Evolutionary conservation across 2,888 invertebrate species (phyloP), one percentile per base, ranked within the genome.

Genomic region (Leptinotarsa peninsularis): DNA sequence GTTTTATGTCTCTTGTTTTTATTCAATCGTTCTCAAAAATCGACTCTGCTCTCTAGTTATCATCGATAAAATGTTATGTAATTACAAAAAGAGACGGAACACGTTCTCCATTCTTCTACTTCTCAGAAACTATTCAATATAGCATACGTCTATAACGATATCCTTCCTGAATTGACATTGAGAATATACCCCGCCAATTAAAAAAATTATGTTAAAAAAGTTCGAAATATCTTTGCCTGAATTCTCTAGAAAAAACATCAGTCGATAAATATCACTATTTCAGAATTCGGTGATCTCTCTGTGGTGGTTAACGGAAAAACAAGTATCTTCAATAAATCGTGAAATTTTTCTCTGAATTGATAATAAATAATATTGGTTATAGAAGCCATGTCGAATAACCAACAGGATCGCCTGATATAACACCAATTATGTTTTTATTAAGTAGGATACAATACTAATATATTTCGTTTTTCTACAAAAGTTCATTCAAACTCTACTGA

Each of bases 31-130:
- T 17, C 3, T 15, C n/a, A 52, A 17, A 4, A 15, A n/a, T 4
- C 15, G 33, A 54, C 18, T 17, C 67, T 72, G 72, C 33, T 49
- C 67, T 27, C 67, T 23, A 58, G 58, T 23, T 23, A 52, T 52
- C 15, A 33, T 43, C 33, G n/a, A n/a, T n/a, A 13, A n/a, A 63
- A 63, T 63, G 63, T 63, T 63, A 63, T n/a, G 52, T 69, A 67
- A 72, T 72, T 60, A 60, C 50, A 73, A 75, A 75, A 73, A 67
- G 74, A 85, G 84, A 84, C 85, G 83, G 85, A 85, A 85, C 84
- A 84, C 82, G 85, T 83, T 83, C 84, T 84, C 84, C 84, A 83
- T 84, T 83, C 84, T 84, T 84, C 81, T 84, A 83, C 73, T 72
- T 72, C 81, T 63, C 63, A 43, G 84, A 77, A 75, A 78, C 50